Evolutionary conservation across 2,888 invertebrate genomes (phyloP), one percentile per base, ranked within the genome.

Genomic region (Stenodera caucasica): DNA sequence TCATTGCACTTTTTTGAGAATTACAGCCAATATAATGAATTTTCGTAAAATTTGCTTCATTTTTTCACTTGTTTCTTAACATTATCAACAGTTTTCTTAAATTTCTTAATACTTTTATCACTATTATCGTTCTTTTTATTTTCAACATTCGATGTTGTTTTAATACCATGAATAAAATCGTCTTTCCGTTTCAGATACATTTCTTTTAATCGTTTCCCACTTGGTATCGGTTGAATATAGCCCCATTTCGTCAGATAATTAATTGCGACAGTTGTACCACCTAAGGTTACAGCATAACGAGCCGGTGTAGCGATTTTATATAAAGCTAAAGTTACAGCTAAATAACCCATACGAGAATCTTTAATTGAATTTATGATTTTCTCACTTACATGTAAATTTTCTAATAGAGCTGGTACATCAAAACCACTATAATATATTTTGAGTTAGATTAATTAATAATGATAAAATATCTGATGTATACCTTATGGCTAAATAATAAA

Each of bases 251-350:
- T 89, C 67, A 97, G 82, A 74, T 89, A 90, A 72, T 87, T 92
- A 60, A 96, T 95, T 7, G 91, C 88, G 75, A 90, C 80, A 15
- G 95, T 95, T 18, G 96, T 95, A 50, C 93, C 92, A 69, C 92
- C 94, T 76, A 97, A 78, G 53, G 97, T 98, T 1, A 96, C 90
- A n/a, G 94, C 90, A 81, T 97, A 98, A 69, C 98, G 84, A 12
- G 92, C 80, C 2, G 98, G 98, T 8, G 96, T 94, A 29, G 89
- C 89, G 68, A 98, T 84, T 84, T 99, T 99, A 80, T 98, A 99
- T 71, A 97, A 84, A 45, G 95, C 90, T 81, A 96, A 94, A 0
- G 96, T 87, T 35, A 97, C 83, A 8, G 98, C 98, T 76, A 93
- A 82, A 78, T 94, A 90, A 11, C 98, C 98, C 78, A 96, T 91